Conservation (phyloP, 2,888 invertebrate genomes). For the Alcis repandata region DNA sequence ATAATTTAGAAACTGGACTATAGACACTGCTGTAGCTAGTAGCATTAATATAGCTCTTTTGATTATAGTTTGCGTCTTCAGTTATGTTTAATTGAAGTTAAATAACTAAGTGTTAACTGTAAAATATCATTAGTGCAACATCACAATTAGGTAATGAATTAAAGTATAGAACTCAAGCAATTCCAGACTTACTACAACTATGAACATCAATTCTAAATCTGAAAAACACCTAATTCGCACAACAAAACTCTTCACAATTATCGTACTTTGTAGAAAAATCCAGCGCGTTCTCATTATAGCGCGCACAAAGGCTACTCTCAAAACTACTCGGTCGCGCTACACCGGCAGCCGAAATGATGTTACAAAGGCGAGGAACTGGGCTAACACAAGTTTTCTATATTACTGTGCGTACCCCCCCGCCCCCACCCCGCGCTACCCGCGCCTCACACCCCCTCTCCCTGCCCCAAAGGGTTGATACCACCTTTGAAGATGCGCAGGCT, state of each 20-base stretch:
- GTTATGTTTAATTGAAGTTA: too few species aligned
- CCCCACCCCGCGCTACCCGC: conserved; percentile 43
- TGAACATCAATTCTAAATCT: too few species aligned
- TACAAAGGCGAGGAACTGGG: conserved; percentile 87
- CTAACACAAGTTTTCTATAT: conserved; percentile 87
- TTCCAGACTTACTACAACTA: too few species aligned
- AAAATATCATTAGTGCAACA: too few species aligned
- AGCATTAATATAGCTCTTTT: too few species aligned
- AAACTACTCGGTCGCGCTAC: conserved; percentile 54
- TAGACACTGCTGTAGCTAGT: too few species aligned
- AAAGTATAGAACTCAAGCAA: too few species aligned
- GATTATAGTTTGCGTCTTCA: too few species aligned
- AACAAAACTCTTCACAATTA: neutral
- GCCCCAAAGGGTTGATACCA: conserved; percentile 80
- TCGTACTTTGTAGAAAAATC: conserved; percentile 1
- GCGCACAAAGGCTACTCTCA: conserved; percentile 59
- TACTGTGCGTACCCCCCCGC: conserved; percentile 76
- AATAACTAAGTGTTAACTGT: neutral
- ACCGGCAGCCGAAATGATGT: conserved; percentile 84
- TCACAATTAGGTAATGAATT: too few species aligned
- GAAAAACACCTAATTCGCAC: neutral
- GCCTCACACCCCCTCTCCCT: conserved; percentile 49
- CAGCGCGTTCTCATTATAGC: conserved; percentile 17
- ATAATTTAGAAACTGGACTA: too few species aligned
- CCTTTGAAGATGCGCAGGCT: conserved; percentile 86